Base-by-base conservation (phyloP, 2,797 vertebrate species). In the Masticophis lateralis region DNA sequence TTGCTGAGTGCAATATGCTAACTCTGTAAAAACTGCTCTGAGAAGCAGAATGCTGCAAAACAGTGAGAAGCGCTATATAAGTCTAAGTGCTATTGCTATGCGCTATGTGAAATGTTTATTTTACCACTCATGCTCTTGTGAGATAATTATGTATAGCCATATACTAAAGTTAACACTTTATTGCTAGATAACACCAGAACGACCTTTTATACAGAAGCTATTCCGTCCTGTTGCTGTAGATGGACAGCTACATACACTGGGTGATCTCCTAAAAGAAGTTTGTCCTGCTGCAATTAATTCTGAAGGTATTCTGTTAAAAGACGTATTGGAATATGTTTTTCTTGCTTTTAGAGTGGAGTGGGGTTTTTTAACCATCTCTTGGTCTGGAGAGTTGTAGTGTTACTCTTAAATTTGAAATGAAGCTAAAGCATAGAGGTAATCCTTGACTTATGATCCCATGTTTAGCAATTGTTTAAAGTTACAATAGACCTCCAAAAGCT, bases 191-290 rank as follows among this genome's bases (percentile, higher is more conserved):
- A 98, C 97, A 66, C 98, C 98, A 92, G 98, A 99, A 94, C 97
- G 98, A 93, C 99, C 99, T 74, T 99, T 99, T 97, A 98, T 99
- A 97, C 99, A 99, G 98, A 99, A 99, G 96, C 98, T 98, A 43
- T 99, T 99, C 97, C 99, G 99, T 56, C 99, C 99, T 7, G 90
- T 99, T 97, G 98, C 98, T 94, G 93, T 98, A 90, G 99, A 99
- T 95, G 99, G 99, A 94, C 98, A 98, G 20, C 63, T 97, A 32
- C 98, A 99, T 95, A 99, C 99, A 1, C 97, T 99, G 66, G 98
- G 98, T 59, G 99, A 99, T 97, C 98, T 99, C 93, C 97, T 99
- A 93, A 99, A 98, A 97, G 99, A 99, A 97, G 97, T 98, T 96
- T 98, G 98, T 96, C 99, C 99, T 66, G 95, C 97, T 95, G 98